phyloP scores from a whole-genome alignment of 2,888 invertebrate species.

The Chrysodeixis includens region DNA sequence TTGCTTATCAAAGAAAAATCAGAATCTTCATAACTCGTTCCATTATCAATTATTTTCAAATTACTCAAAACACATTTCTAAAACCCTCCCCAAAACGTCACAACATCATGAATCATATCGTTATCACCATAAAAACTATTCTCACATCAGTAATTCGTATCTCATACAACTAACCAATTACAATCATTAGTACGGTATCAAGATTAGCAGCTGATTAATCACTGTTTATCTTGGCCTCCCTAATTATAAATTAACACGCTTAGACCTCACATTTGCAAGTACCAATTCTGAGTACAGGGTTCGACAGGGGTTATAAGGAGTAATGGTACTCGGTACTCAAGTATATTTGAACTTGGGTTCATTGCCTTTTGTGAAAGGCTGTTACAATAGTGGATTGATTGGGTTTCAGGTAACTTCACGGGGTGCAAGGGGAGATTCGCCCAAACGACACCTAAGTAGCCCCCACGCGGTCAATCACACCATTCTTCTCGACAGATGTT shows the following conservation, averaged over 20 bases:
- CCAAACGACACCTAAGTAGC: background rate
- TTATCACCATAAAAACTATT: background rate
- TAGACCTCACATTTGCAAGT: background rate
- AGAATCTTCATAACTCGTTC: no score
- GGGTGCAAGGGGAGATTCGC: background rate
- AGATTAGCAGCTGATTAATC: constrained; percentile 4
- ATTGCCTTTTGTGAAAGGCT: background rate
- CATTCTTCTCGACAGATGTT: background rate
- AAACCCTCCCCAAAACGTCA: background rate
- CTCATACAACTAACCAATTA: constrained; percentile 1
- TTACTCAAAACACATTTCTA: no score
- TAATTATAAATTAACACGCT: constrained; percentile 9
- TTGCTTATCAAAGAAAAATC: no score
- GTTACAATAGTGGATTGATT: background rate
- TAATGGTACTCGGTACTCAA: background rate
- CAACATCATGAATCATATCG: background rate
- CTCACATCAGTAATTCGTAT: background rate
- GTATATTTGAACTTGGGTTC: constrained; percentile 1
- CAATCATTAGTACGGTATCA: constrained; percentile 6
- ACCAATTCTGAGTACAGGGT: background rate
- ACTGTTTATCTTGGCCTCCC: constrained; percentile 3
- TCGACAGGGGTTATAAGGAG: background rate
- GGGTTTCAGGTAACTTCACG: background rate
- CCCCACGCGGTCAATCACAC: background rate
- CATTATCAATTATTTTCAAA: no score